Evolutionary conservation across 2,888 invertebrate genomes (phyloP).

Genomic region (Conops quadrifasciatus): DNA sequence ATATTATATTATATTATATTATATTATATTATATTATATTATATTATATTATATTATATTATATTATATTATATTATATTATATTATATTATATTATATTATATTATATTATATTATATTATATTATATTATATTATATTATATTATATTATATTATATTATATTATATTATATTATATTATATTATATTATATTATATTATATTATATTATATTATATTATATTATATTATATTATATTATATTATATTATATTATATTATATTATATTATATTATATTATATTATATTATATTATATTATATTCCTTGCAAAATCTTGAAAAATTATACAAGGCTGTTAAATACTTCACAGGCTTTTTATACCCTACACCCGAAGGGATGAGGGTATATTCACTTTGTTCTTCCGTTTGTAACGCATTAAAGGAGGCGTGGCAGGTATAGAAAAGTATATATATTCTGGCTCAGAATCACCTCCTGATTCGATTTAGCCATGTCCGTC

Average conservation of each 20-base stretch:
- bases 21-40: constrained; percentile 10
- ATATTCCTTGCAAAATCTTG: no score
- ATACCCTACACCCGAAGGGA: no score
- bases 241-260: constrained; percentile 10
- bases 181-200: constrained; percentile 10
- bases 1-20: neutral
- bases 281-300: neutral
- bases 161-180: constrained; percentile 10
- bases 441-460: no score
- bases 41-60: constrained; percentile 10
- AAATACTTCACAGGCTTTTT: no score
- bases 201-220: constrained; percentile 10
- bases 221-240: constrained; percentile 10
- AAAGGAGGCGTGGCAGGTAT: no score
- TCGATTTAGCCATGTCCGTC: no score
- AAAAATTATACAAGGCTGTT: no score
- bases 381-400: no score
- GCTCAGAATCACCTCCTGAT: no score
- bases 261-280: constrained; percentile 10
- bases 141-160: constrained; percentile 10
- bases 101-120: constrained; percentile 10
- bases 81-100: constrained; percentile 10
- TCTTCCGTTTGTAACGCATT: no score
- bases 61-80: constrained; percentile 10
- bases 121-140: constrained; percentile 10